Conservation (phyloP, 2,888 invertebrate genomes). For the Autographa gamma region DNA sequence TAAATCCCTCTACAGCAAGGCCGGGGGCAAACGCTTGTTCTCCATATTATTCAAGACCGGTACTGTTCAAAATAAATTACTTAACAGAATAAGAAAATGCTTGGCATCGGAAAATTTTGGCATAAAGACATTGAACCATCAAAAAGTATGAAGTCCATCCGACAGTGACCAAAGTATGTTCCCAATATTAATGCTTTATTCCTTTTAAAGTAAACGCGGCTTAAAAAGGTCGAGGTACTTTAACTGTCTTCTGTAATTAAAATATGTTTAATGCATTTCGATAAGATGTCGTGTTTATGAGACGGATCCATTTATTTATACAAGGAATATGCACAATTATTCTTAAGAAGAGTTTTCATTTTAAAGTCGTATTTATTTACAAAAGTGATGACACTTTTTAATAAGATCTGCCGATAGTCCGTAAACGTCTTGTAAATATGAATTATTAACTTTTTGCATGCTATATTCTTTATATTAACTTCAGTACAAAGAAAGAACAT, state of each 20-base stretch:
- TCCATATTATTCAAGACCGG: too few relatives aligned
- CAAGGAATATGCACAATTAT: neutral
- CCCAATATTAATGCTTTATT: constrained; percentile 2
- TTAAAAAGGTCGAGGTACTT: constrained; percentile 22
- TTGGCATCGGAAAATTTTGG: neutral
- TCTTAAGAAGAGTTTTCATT: neutral
- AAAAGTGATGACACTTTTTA: neutral
- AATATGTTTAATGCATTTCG: constrained; percentile 22
- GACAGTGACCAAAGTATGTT: neutral
- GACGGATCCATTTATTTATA: constrained; percentile 29
- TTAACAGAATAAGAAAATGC: too few relatives aligned
- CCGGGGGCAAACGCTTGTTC: too few relatives aligned
- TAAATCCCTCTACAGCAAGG: too few relatives aligned
- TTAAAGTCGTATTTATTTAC: constrained; percentile 10
- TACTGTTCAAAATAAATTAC: too few relatives aligned
- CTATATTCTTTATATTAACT: neutral
- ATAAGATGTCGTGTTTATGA: constrained; percentile 22
- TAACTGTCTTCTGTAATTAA: constrained; percentile 23
- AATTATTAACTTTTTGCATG: neutral
- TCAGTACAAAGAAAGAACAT: neutral
- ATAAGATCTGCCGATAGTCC: constrained; percentile 13
- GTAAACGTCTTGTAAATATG: neutral
- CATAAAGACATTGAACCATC: neutral
- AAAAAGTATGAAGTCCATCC: neutral
- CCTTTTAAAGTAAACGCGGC: constrained; percentile 13